Evolutionary conservation across 2,113 vertebrate species (phyloP).

Genomic region (Vulpes ferrilata): DNA sequence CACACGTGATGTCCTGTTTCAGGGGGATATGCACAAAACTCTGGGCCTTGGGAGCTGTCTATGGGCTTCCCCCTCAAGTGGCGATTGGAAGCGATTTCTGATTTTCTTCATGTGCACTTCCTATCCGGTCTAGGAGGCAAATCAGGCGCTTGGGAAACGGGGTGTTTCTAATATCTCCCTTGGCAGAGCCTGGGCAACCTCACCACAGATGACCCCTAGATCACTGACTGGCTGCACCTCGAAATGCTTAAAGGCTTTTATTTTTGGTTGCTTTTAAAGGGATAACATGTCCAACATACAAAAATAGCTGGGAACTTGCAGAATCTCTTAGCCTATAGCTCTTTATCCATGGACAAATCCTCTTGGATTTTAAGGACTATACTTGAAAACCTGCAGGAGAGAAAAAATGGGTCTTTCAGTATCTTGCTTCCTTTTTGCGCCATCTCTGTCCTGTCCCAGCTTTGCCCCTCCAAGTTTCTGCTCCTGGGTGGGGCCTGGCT

Average conservation of each 20-base stretch:
- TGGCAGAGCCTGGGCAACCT: not conserved
- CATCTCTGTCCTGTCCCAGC: not conserved
- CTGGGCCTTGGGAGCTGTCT: not conserved
- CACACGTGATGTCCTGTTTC: not conserved
- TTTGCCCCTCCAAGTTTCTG: not conserved
- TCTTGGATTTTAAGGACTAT: slow-evolving; percentile 70
- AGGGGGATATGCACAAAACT: not conserved
- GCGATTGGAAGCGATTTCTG: not conserved
- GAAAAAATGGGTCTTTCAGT: slow-evolving; percentile 69
- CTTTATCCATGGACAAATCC: slow-evolving; percentile 63
- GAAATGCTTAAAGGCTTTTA: slow-evolving; percentile 61
- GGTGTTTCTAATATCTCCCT: not conserved
- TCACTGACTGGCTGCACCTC: slow-evolving; percentile 41
- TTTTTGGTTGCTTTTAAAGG: slow-evolving; percentile 48
- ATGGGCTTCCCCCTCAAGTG: not conserved
- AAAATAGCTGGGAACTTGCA: slow-evolving; percentile 56
- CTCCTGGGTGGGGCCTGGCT: not conserved
- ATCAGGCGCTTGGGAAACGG: not conserved
- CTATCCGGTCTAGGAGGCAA: not conserved
- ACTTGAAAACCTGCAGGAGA: slow-evolving; percentile 73
- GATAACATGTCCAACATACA: slow-evolving; percentile 13
- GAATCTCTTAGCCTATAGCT: slow-evolving; percentile 56
- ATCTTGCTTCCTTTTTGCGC: not conserved
- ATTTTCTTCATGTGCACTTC: not conserved
- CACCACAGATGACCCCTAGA: not conserved